phyloP scores from a whole-genome alignment of 2,797 vertebrate species.

The Enteromius anoplus region DNA sequence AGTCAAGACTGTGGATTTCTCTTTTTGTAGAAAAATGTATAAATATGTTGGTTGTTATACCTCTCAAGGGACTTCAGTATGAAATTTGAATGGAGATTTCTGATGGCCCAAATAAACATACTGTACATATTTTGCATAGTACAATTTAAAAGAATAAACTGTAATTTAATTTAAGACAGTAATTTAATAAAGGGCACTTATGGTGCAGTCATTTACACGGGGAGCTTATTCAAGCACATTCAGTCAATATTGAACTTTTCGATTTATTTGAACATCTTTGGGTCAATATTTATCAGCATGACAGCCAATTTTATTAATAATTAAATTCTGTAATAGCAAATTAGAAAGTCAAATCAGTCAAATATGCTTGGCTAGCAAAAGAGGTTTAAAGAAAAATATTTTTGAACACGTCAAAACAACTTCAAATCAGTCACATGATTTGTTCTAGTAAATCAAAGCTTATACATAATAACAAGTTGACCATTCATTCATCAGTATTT shows the following conservation, averaged over 20 bases:
- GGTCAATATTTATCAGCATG: background rate
- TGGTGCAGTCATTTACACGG: background rate
- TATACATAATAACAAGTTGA: background rate
- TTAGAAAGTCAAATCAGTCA: background rate
- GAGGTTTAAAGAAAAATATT: too few relatives aligned
- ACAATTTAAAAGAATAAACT: background rate
- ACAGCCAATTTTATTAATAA: background rate
- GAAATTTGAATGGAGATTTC: background rate
- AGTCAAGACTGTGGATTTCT: background rate
- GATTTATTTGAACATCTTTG: background rate
- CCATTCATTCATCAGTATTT: background rate
- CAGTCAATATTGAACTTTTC: background rate
- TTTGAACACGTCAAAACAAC: background rate
- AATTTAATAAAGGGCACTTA: background rate
- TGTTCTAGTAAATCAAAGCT: background rate
- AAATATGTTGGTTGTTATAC: background rate
- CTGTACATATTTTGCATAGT: background rate
- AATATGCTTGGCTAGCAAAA: too few relatives aligned
- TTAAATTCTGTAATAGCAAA: slow-evolving; percentile 11
- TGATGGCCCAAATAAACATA: background rate
- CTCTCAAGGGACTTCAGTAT: background rate
- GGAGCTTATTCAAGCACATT: background rate
- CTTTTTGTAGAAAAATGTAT: background rate
- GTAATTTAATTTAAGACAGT: background rate
- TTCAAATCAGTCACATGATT: background rate